These are phyloP conservation scores for Muscidifurax raptorellus DNA, from an alignment of 1,140 invertebrate species.

Conservation along the genomic window DNA sequence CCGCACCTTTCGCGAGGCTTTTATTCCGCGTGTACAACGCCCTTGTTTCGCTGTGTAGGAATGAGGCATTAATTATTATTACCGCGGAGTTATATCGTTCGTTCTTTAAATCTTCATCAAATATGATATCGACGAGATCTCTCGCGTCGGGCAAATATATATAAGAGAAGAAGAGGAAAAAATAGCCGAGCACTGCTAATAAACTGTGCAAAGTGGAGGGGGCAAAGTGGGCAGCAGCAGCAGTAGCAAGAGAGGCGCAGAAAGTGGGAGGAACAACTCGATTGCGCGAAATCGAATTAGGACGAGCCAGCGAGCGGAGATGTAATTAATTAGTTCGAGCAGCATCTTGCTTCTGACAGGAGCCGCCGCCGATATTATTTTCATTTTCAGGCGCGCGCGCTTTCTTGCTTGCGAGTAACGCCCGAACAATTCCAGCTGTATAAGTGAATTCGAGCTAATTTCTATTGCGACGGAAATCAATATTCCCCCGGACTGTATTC, in stretches of 20 bases:
- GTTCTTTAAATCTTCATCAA: too few species aligned
- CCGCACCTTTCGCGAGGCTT: background rate
- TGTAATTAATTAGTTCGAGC: conserved; percentile 74
- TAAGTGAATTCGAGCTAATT: conserved; percentile 44
- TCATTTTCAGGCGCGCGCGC: conserved; percentile 37
- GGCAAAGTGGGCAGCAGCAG: background rate
- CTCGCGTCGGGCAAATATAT: too few species aligned
- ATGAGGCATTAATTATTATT: too few species aligned
- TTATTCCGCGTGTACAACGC: too few species aligned
- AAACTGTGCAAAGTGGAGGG: background rate
- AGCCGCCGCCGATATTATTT: conserved; percentile 47
- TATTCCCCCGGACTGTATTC: conserved; percentile 15
- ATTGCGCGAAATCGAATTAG: conserved; percentile 72
- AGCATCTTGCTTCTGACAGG: conserved; percentile 67
- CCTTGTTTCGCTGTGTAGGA: too few species aligned
- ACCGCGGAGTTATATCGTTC: too few species aligned
- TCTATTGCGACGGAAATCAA: conserved; percentile 40
- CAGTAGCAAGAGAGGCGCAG: conserved; percentile 34
- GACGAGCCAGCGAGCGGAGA: conserved; percentile 58
- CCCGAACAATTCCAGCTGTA: conserved; percentile 37
- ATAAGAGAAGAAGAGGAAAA: too few species aligned
- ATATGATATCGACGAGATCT: background rate
- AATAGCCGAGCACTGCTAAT: too few species aligned
- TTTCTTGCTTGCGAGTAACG: background rate
- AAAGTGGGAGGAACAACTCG: conserved; percentile 64